These are phyloP conservation scores for Fringilla coelebs DNA, from an alignment of 2,797 vertebrate species.

Conservation along the genomic window DNA sequence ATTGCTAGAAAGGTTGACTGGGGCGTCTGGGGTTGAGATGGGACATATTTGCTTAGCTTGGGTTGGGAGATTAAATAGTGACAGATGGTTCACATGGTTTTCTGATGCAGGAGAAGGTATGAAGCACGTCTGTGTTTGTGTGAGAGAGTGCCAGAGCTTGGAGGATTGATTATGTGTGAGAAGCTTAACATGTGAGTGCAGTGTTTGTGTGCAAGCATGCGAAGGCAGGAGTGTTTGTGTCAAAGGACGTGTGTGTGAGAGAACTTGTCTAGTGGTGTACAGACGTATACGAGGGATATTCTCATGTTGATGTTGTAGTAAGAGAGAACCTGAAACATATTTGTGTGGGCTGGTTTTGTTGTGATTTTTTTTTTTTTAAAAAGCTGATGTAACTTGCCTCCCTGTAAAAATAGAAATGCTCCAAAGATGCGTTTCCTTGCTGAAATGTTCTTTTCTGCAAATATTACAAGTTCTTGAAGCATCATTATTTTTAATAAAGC, in stretches of 20 bases:
- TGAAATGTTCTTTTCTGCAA: slow-evolving; percentile 19
- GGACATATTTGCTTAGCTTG: not conserved
- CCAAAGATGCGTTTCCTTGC: not conserved
- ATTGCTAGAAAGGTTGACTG: not conserved
- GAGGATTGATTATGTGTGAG: slow-evolving; percentile 8
- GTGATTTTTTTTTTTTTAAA: not conserved
- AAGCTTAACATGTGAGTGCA: not conserved
- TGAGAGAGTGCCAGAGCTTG: not conserved
- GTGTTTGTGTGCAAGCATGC: not conserved
- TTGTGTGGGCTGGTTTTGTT: slow-evolving; percentile 5
- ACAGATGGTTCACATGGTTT: slow-evolving; percentile 6
- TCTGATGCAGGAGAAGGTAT: not conserved
- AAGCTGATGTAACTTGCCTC: not conserved
- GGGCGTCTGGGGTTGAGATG: not conserved
- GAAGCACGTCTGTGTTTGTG: slow-evolving; percentile 3
- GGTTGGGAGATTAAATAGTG: not conserved
- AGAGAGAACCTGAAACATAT: not conserved
- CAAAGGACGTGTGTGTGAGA: not conserved
- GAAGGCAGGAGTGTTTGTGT: not conserved
- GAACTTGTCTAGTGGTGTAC: not conserved
- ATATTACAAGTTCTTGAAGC: slow-evolving; percentile 8
- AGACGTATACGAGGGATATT: not conserved
- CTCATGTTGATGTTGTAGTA: not conserved
- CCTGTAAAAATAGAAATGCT: not conserved
- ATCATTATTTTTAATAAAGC: slow-evolving; percentile 32